Percentiles rank a stretch among this genome's conserved stretches.
phyloP scores from a whole-genome alignment of 2,888 invertebrate genomes.

The Baronia brevicornis region DNA sequence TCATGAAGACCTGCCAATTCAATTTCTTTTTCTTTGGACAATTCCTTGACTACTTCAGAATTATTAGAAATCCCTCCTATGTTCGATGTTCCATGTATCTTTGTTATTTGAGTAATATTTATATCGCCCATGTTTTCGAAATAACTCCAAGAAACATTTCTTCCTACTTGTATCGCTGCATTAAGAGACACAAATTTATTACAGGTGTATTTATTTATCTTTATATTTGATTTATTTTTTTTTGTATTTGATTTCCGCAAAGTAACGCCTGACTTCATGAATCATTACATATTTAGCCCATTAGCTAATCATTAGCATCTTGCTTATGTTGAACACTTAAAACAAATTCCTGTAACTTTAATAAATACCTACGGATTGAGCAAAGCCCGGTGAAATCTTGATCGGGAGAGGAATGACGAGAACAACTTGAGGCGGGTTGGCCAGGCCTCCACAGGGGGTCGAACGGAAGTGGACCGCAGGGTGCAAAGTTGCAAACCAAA shows the following conservation, averaged over 20 bases:
- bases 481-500: conserved; percentile 60
- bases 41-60: conserved; percentile 37
- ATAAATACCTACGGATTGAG: conserved; percentile 43
- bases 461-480: conserved; percentile 37
- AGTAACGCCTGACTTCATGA: no score
- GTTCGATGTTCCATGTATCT: conserved; percentile 32
- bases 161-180: conserved; percentile 46
- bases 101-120: conserved; percentile 48
- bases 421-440: conserved; percentile 40
- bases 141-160: conserved; percentile 34
- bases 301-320: conserved; percentile 15
- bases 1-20: conserved; percentile 8
- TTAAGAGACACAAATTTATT: conserved; percentile 47
- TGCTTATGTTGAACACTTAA: no score
- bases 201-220: conserved; percentile 34
- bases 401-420: conserved; percentile 36
- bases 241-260: no score
- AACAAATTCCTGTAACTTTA: no score
- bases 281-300: conserved; percentile 10
- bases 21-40: conserved; percentile 22
- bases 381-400: conserved; percentile 34
- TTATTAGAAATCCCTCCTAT: conserved; percentile 27
- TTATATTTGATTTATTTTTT: conserved; percentile 24
- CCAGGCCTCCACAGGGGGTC: conserved; percentile 44
- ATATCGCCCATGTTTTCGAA: conserved; percentile 47